These are phyloP conservation scores for Hepsetus odoe DNA, from an alignment of 2,113 vertebrate species.

Conservation along the genomic window DNA sequence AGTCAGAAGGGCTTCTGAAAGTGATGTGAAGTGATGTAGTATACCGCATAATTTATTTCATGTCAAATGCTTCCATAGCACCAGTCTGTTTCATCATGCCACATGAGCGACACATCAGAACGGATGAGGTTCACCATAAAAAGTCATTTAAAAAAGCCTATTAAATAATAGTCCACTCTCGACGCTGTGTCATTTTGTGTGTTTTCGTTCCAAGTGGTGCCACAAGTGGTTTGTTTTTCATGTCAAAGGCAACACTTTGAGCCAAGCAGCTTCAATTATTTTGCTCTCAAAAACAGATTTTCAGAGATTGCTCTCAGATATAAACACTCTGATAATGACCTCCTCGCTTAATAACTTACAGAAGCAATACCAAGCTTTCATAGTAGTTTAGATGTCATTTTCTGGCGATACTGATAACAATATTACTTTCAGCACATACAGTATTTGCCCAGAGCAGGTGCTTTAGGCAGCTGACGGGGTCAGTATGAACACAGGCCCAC, in stretches of 20 bases:
- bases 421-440: no score
- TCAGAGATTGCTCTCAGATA: not conserved
- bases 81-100: not conserved
- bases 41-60: not conserved
- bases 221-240: slow-evolving; percentile 21
- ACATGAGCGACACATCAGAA: not conserved
- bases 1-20: not conserved
- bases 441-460: no score
- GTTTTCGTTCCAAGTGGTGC: not conserved
- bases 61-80: not conserved
- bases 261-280: slow-evolving; percentile 4
- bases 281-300: not conserved
- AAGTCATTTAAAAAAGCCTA: not conserved
- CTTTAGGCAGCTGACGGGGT: no score
- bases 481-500: no score
- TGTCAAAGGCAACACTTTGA: not conserved
- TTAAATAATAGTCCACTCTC: not conserved
- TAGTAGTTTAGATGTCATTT: not conserved
- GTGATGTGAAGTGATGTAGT: not conserved
- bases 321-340: not conserved
- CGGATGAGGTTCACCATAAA: not conserved
- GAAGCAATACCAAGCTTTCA: not conserved
- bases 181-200: not conserved
- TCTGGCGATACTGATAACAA: no score
- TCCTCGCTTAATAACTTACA: not conserved